phyloP scores from a whole-genome alignment of 2,888 invertebrate species.

The Acutogordius australiensis region DNA sequence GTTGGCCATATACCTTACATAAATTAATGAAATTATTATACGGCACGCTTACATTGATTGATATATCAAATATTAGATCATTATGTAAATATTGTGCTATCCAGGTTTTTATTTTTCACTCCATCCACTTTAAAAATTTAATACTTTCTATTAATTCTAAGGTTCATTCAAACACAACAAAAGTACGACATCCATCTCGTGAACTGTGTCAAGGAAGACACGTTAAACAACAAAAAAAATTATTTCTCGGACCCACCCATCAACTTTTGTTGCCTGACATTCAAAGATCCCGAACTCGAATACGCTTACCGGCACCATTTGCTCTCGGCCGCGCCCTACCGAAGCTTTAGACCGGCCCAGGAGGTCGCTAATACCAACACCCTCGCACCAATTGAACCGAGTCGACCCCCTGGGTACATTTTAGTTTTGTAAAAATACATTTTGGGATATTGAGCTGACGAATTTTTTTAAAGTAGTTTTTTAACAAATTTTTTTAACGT shows the following conservation, averaged over 20 bases:
- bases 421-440: no score
- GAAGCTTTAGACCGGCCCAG: no score
- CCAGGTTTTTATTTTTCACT: neutral
- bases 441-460: no score
- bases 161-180: neutral
- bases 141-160: neutral
- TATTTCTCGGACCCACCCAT: conserved; percentile 1
- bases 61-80: neutral
- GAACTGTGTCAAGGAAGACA: neutral
- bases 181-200: neutral
- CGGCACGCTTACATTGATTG: no score
- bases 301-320: neutral
- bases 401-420: no score
- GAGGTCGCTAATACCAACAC: no score
- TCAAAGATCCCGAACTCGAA: conserved; percentile 9
- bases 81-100: neutral
- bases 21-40: no score
- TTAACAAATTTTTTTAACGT: no score
- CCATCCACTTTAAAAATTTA: neutral
- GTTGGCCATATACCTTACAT: no score
- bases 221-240: neutral
- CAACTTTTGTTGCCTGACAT: conserved; percentile 2
- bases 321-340: neutral
- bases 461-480: no score
- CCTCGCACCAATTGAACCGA: no score